Percentiles rank a stretch among this genome's conserved stretches.
These are phyloP conservation scores for Anarrhichthys ocellatus DNA, from an alignment of 2,113 vertebrate genomes.

Conservation along the genomic window DNA sequence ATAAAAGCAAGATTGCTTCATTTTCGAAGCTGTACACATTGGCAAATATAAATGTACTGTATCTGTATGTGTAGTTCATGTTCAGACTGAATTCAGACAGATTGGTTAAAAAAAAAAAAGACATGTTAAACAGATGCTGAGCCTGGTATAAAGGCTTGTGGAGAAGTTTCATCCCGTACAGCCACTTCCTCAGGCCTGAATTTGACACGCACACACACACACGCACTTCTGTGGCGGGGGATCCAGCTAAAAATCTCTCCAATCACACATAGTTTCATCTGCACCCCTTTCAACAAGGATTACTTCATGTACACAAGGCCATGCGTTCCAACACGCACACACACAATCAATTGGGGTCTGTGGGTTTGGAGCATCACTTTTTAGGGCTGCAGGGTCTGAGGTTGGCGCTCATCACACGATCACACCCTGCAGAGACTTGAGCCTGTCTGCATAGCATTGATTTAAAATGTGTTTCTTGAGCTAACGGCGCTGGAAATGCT, in stretches of 20 bases:
- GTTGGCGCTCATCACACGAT: slow-evolving; percentile 40
- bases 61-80: slow-evolving; percentile 5
- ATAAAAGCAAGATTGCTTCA: background rate
- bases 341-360: slow-evolving; percentile 6
- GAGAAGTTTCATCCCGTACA: slow-evolving; percentile 29
- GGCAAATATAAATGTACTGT: background rate
- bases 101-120: background rate
- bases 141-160: slow-evolving; percentile 15
- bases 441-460: slow-evolving; percentile 22
- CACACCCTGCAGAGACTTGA: slow-evolving; percentile 23
- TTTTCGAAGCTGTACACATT: background rate
- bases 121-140: slow-evolving; percentile 38
- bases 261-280: slow-evolving; percentile 66
- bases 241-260: slow-evolving; percentile 37
- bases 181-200: slow-evolving; percentile 46
- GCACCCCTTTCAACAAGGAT: slow-evolving; percentile 58
- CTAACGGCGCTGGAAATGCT: slow-evolving; percentile 8
- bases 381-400: slow-evolving; percentile 31
- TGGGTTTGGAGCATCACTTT: slow-evolving; percentile 27
- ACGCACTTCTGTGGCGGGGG: slow-evolving; percentile 43
- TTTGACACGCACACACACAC: slow-evolving; percentile 25
- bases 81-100: slow-evolving; percentile 17
- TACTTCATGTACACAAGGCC: slow-evolving; percentile 48
- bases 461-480: slow-evolving; percentile 17
- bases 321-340: slow-evolving; percentile 19